phyloP scores from a whole-genome alignment of 2,797 vertebrate genomes.

The Chelon auratus region DNA sequence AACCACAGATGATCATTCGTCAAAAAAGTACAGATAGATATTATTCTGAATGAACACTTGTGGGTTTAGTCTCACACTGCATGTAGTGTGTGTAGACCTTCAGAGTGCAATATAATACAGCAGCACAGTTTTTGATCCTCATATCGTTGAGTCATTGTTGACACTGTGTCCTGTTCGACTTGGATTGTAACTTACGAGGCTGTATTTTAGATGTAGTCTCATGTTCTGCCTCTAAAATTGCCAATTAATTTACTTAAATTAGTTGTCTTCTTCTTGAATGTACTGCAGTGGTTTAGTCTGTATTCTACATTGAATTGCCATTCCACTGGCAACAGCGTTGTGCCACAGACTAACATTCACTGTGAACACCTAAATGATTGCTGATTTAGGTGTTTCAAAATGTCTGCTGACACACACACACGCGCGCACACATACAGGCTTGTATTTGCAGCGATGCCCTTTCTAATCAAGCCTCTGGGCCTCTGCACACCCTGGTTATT shows the following conservation, averaged over 20 bases:
- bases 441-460: slow-evolving; percentile 64
- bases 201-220: background rate
- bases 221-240: no score
- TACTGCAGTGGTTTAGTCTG: background rate
- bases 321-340: slow-evolving; percentile 18
- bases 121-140: slow-evolving; percentile 16
- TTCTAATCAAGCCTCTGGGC: slow-evolving; percentile 74
- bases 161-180: slow-evolving; percentile 14
- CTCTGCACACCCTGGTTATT: slow-evolving; percentile 71
- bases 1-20: slow-evolving; percentile 26
- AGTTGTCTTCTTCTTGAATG: background rate
- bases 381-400: slow-evolving; percentile 35
- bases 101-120: slow-evolving; percentile 5
- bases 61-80: background rate
- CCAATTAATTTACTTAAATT: background rate
- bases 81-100: background rate
- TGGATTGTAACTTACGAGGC: background rate
- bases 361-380: slow-evolving; percentile 33
- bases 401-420: slow-evolving; percentile 24
- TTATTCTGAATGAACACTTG: slow-evolving; percentile 13
- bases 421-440: slow-evolving; percentile 21
- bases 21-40: background rate
- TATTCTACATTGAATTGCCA: no score
- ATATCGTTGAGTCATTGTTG: slow-evolving; percentile 10
- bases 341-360: slow-evolving; percentile 22